Percentiles rank a stretch among this genome's conserved stretches.
These are phyloP conservation scores for Paratrypauchen microcephalus DNA, from an alignment of 2,797 vertebrate genomes.

Conservation along the genomic window DNA sequence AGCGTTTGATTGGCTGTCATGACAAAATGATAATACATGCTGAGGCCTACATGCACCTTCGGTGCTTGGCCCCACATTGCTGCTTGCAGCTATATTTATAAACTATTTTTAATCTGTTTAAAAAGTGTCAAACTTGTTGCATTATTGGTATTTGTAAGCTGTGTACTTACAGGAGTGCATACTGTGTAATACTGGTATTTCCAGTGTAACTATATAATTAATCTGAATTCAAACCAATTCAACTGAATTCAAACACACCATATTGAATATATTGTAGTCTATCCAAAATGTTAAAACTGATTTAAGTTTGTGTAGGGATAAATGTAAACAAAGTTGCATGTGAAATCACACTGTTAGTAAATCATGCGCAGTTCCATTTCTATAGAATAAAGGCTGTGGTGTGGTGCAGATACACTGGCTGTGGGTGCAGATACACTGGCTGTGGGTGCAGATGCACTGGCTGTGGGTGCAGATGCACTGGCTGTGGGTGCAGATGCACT, in stretches of 20 bases:
- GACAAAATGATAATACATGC: no score
- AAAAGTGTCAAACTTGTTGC: background rate
- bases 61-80: no score
- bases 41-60: no score
- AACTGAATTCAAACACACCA: no score
- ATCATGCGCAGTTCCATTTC: slow-evolving; percentile 24
- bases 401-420: slow-evolving; percentile 25
- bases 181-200: background rate
- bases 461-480: no score
- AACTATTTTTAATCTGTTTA: no score
- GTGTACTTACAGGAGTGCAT: background rate
- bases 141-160: slow-evolving; percentile 17
- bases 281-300: background rate
- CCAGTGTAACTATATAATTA: background rate
- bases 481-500: slow-evolving; percentile 8
- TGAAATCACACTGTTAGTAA: slow-evolving; percentile 30
- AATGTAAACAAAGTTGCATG: slow-evolving; percentile 1
- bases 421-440: slow-evolving; percentile 18
- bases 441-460: slow-evolving; percentile 9
- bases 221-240: no score
- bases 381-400: slow-evolving; percentile 23
- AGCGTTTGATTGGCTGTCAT: no score
- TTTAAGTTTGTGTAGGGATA: background rate
- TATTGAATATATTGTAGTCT: no score
- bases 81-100: no score